Conservation (phyloP, 2,888 invertebrate genomes). For the Cantharis rufa region DNA sequence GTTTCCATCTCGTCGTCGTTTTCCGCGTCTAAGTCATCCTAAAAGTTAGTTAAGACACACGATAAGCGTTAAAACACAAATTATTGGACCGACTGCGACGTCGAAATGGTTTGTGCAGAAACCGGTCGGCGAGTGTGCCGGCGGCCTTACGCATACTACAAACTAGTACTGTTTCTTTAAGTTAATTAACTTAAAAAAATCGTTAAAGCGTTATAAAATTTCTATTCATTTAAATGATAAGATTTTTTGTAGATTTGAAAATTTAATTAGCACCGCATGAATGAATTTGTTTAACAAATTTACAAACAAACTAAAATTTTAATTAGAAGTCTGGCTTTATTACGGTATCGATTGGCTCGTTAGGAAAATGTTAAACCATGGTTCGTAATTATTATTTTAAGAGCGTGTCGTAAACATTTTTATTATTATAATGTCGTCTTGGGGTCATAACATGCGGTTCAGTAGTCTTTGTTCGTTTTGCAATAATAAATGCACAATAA, state of each 20-base stretch:
- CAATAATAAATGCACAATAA: background rate
- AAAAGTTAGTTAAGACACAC: conserved; percentile 43
- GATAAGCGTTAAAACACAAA: conserved; percentile 8
- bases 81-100: background rate
- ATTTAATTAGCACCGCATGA: background rate
- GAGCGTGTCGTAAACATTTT: background rate
- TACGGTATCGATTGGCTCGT: background rate
- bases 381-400: background rate
- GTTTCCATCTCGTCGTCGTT: conserved; percentile 7
- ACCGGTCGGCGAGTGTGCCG: background rate
- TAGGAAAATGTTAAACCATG: background rate
- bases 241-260: background rate
- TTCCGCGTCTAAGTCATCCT: conserved; percentile 46
- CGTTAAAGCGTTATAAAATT: background rate
- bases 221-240: background rate
- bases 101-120: background rate
- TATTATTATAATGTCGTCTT: background rate
- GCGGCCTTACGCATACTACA: background rate
- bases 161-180: background rate
- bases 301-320: background rate
- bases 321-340: background rate
- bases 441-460: background rate
- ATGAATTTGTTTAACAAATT: background rate
- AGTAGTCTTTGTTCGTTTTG: background rate
- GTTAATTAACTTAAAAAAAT: background rate